A percentile compares a stretch with the other conserved stretches of the same genome.
Evolutionary conservation across 2,113 vertebrate genomes (phyloP).

Genomic region (Tychaedon coryphoeus): DNA sequence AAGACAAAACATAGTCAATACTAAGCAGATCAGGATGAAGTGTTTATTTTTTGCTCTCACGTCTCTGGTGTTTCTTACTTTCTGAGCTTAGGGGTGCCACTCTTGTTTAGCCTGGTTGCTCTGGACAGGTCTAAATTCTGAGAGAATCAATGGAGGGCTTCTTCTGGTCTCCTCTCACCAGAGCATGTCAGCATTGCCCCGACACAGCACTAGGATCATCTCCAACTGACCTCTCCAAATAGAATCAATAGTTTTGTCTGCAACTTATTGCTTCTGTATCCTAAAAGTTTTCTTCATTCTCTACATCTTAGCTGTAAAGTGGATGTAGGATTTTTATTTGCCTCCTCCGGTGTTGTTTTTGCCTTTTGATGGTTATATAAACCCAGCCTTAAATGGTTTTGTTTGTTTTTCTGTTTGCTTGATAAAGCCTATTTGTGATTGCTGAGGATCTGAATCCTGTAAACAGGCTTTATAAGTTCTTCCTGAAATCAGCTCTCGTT

Average conservation of each 20-base stretch:
- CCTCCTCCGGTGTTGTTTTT: neutral
- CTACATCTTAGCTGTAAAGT: neutral
- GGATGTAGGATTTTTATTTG: neutral
- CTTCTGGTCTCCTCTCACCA: neutral
- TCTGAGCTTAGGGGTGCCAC: neutral
- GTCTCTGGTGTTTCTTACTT: fast-evolving
- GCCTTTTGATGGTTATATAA: neutral
- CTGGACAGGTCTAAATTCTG: neutral
- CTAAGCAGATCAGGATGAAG: neutral
- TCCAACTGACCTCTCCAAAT: neutral
- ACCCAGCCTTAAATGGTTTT: fast-evolving
- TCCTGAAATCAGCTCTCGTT: neutral
- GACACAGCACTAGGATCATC: neutral
- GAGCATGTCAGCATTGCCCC: neutral
- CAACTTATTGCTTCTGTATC: neutral
- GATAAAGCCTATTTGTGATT: neutral
- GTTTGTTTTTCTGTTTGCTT: neutral
- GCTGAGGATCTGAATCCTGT: neutral
- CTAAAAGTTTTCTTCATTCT: neutral
- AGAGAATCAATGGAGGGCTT: neutral
- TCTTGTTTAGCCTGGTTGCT: neutral
- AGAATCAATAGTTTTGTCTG: neutral
- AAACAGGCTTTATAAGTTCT: neutral
- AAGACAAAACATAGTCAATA: fast-evolving
- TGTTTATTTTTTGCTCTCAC: neutral